These are phyloP conservation scores for Drosophila incognita DNA, from an alignment of 2,888 invertebrate genomes.

Conservation along the genomic window DNA sequence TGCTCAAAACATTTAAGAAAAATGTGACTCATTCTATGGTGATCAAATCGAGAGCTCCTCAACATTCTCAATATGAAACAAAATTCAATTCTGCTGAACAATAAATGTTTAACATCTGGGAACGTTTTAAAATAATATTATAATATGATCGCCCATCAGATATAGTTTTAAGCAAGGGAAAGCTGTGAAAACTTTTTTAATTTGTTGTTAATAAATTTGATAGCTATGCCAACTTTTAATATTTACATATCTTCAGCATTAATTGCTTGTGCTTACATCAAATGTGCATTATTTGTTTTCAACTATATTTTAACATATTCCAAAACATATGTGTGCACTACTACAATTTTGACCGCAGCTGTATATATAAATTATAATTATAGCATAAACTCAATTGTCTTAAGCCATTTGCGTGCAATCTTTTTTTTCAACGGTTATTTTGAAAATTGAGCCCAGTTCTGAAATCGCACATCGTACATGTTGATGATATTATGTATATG, in stretches of 20 bases:
- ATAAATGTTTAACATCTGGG: not conserved
- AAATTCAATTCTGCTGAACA: not conserved
- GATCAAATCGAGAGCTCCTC: too few relatives aligned
- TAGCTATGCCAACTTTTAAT: not conserved
- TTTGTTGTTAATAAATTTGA: not conserved
- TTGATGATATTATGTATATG: conserved; percentile 11
- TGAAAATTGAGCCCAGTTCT: not conserved
- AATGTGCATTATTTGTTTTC: not conserved
- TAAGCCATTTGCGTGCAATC: not conserved
- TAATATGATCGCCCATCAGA: not conserved
- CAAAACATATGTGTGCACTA: not conserved
- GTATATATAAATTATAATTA: not conserved
- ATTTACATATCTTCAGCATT: not conserved
- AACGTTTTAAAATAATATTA: not conserved
- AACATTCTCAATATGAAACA: not conserved
- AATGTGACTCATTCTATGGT: too few relatives aligned
- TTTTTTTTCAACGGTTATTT: not conserved
- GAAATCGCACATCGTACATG: not conserved
- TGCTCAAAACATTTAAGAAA: not conserved
- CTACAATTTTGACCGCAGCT: not conserved
- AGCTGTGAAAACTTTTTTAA: not conserved
- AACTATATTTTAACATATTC: not conserved
- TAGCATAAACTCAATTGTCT: not conserved
- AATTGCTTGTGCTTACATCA: not conserved
- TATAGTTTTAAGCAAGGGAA: not conserved